Evolutionary conservation across 2,113 vertebrate genomes (phyloP).

Genomic region (Gallinago undulata): DNA sequence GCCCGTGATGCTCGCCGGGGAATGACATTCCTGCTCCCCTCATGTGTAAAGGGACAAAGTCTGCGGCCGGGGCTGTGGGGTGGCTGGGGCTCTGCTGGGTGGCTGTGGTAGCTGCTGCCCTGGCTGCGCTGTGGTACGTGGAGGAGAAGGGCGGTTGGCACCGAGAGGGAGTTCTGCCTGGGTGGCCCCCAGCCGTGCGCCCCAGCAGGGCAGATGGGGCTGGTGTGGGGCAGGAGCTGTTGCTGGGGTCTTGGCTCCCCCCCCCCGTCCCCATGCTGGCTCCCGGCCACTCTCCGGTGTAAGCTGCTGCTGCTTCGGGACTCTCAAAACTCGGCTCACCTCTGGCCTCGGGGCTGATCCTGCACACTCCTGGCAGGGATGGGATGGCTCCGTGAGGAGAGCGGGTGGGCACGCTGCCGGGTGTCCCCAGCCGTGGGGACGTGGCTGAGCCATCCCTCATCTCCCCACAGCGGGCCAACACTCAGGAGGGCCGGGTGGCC

Average conservation of each 20-base stretch:
- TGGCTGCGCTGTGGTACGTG: not conserved
- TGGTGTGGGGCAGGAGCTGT: not conserved
- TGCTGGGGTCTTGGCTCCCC: not conserved
- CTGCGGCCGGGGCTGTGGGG: not conserved
- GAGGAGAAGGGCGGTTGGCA: not conserved
- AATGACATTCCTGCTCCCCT: conserved; percentile 48
- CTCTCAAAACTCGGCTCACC: fast-evolving
- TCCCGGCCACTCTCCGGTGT: fast-evolving
- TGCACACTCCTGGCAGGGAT: fast-evolving
- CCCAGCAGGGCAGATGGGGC: not conserved
- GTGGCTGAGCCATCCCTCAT: not conserved
- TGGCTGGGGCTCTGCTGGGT: not conserved
- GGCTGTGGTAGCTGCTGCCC: not conserved
- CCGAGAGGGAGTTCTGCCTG: fast-evolving
- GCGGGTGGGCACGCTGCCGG: not conserved
- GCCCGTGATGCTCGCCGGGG: not conserved
- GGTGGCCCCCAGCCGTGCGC: not conserved
- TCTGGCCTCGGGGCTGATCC: not conserved
- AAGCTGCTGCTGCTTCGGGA: not conserved
- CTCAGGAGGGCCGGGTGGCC: not conserved
- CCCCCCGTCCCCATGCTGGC: not conserved
- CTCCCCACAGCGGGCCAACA: not conserved
- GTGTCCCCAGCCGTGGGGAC: fast-evolving
- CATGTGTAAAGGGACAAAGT: conserved; percentile 64
- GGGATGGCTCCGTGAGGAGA: not conserved